Base-by-base conservation (phyloP, 2,113 vertebrate genomes). In the Pyrgilauda ruficollis region DNA sequence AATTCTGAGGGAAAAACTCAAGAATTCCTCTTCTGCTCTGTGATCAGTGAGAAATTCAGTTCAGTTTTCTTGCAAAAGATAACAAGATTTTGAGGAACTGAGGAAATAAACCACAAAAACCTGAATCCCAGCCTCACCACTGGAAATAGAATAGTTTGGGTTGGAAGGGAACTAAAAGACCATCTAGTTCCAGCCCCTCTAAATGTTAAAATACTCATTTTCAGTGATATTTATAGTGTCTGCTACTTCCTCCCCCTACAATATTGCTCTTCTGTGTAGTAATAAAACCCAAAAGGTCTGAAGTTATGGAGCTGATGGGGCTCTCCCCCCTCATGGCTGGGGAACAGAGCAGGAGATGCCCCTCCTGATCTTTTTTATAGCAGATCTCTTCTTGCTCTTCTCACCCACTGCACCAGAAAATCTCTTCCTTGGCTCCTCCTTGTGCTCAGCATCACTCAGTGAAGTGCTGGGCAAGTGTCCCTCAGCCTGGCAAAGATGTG, bases 401-500 rank as follows among this genome's bases (percentile, higher is more conserved):
- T 9, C 35, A 31, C 37, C 31, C 63, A 61, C 0, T 1, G 0
- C 12, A 21, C 15, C 63, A 62, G 21, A 24, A 58, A 50, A 70
- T 47, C 24, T 79, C 8, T 55, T 70, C 22, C n/a, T n/a, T 78
- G 39, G 41, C 39, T 89, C 12, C 16, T 92, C 0, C 1, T n/a
- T 35, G 39, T 13, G 5, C 27, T 72, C 55, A 21, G 10, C n/a
- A 15, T 27, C 17, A 1, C 35, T 63, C 47, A 41, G 9, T 5
- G 24, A 49, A 81, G 56, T 18, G n/a, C 77, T 93, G 86, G 74
- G 41, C 66, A 31, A 61, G 41, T 16, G 73, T 95, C 74, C 74
- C 73, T 87, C 69, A 56, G 77, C 7, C 74, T 73, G 84, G 84
- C 74, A 50, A 37, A 76, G 84, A n/a, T 82, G 31, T 5, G 23